Evolutionary conservation across 2,113 vertebrate genomes (phyloP), one percentile per base, ranked within the genome.

Genomic region (Morone chrysops): DNA sequence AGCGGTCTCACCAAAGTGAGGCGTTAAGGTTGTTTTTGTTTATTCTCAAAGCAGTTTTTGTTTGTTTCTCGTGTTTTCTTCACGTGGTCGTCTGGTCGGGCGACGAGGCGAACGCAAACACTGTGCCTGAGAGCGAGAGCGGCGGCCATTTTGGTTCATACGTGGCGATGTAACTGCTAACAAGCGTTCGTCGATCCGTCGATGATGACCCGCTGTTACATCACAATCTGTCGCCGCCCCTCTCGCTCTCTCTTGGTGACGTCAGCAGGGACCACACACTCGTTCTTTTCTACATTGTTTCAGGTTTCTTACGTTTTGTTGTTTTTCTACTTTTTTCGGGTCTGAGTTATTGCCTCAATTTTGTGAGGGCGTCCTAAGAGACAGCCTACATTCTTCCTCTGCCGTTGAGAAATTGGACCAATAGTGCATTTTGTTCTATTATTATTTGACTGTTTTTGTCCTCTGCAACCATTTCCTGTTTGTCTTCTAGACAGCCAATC

Each of bases 271-370:
- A 81, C 85, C 81, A 51, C 81, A 4, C 59, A 0, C 36, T n/a
- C 41, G 2, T 38, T 65, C 40, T 6, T 54, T 68, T 20, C 1
- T 2, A 8, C 1, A 20, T 41, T 38, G 14, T 54, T 11, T 83
- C 43, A 72, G n/a, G 78, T 79, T 73, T 80, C 47, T 77, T 82
- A 40, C 56, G 20, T 69, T 69, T 40, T 73, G 70, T 79, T 77
- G 54, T 87, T 92, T 89, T 92, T 89, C 66, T 81, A 90, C 6
- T 95, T 94, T 13, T 56, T 94, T 90, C 68, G 20, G 50, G 18
- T 94, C 94, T 95, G 94, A 95, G 88, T 96, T 96, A 91, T 95
- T 96, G 97, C 96, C 96, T 97, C 96, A 97, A 96, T 97, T 97
- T 96, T 97, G 54, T 71, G 80, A 62, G 66, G 70, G 47, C 95